Evolutionary conservation across 2,888 invertebrate species (phyloP), one percentile per base, ranked within the genome.

Genomic region (Pemphredon lugubris): DNA sequence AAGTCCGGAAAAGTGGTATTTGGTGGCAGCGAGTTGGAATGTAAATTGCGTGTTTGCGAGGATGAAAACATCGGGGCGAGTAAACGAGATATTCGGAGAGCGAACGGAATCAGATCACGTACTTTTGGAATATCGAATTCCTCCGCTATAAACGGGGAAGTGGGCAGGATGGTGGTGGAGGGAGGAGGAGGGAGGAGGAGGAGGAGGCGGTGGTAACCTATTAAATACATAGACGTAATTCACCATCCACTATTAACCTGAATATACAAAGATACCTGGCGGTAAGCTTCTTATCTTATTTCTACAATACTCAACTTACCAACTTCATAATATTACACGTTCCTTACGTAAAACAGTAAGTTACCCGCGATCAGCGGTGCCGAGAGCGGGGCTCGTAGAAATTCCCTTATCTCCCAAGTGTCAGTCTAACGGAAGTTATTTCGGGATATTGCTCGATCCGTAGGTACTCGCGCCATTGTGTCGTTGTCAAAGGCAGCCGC

Each of bases 401-500:
- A 40, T 40, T 40, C 9, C 40, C 40, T 18, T 40, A 18, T 14
- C 14, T 40, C 16, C 2, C 6, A 30, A 20, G 30, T 44, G 54
- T 37, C 51, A 20, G 30, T 18, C 37, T 50, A 26, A 40, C 47
- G 53, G 45, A 39, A 51, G 37, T 32, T 34, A 47, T 58, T 71
- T 53, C 42, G 48, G 64, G 72, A 64, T 53, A 48, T 26, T 21
- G 14, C 30, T 9, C 16, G 44, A 34, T 34, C 34, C 39, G 40
- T 23, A 45, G 60, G 50, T 57, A 55, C 64, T 32, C 34, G 13
- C 53, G 59, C 51, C 47, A 76, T 80, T 76, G 68, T 77, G 48
- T 51, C 68, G 47, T 14, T 63, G 66, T 72, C 77, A 75, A 79
- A 75, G 79, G n/a, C n/a, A 42, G 53, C 18, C 53, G 51, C 61